Evolutionary conservation across 2,113 vertebrate species (phyloP).

Genomic region (Equus przewalskii): DNA sequence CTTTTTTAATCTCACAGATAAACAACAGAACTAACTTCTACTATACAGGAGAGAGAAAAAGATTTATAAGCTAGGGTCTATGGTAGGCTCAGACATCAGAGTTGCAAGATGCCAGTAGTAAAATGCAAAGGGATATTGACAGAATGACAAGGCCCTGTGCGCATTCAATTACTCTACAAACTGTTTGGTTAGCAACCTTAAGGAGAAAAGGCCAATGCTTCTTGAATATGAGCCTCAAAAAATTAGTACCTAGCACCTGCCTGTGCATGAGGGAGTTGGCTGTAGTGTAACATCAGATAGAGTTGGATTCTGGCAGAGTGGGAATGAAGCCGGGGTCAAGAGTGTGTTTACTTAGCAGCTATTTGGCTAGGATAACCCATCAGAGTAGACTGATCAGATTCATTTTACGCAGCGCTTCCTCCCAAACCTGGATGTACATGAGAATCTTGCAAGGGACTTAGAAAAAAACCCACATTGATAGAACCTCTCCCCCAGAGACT

Average conservation of each 20-base stretch:
- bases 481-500: neutral
- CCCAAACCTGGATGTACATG: neutral
- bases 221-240: slow-evolving; percentile 19
- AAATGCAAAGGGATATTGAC: neutral
- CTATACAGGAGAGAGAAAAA: neutral
- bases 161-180: neutral
- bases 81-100: neutral
- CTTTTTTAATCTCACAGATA: slow-evolving; percentile 16
- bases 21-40: neutral
- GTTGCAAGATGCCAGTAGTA: neutral
- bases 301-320: neutral
- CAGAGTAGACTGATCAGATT: neutral
- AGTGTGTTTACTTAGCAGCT: neutral
- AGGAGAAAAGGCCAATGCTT: neutral
- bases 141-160: neutral
- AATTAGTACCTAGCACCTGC: neutral
- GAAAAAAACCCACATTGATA: neutral
- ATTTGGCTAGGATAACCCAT: neutral
- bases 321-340: neutral
- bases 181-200: neutral
- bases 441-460: neutral
- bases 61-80: neutral
- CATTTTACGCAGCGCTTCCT: neutral
- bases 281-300: neutral
- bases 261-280: neutral